phyloP scores from a whole-genome alignment of 2,888 invertebrate genomes.

The Lobophora halterata region DNA sequence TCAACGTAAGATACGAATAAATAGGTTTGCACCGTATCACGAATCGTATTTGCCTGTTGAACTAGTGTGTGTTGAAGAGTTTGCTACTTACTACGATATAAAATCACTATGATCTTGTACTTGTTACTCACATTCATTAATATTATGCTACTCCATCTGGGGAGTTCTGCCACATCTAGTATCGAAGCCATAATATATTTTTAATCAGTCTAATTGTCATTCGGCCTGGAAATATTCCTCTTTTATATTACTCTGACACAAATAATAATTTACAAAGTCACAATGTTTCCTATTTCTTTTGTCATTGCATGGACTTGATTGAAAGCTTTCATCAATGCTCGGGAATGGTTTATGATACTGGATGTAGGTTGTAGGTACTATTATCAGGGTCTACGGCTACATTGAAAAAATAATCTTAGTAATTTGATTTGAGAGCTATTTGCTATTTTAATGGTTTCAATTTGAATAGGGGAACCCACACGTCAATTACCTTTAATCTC shows the following conservation, averaged over 20 bases:
- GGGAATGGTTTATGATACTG: no score
- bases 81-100: no score
- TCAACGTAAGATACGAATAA: no score
- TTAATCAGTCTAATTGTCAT: constrained; percentile 74
- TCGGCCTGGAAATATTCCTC: constrained; percentile 29
- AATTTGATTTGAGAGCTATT: not conserved
- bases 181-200: constrained; percentile 61
- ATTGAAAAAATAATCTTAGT: no score
- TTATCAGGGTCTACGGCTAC: no score
- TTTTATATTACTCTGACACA: constrained; percentile 9
- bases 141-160: constrained; percentile 16
- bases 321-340: not conserved
- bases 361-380: no score
- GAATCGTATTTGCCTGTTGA: no score
- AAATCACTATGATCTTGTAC: not conserved
- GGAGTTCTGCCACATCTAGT: constrained; percentile 35
- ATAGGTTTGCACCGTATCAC: no score
- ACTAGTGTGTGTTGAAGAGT: no score
- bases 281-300: not conserved
- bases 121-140: not conserved
- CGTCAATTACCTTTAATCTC: constrained; percentile 41
- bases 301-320: constrained; percentile 1
- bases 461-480: constrained; percentile 19
- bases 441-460: constrained; percentile 3
- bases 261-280: constrained; percentile 4